phyloP scores from a whole-genome alignment of 2,888 invertebrate species.

The Synergus japonicus region DNA sequence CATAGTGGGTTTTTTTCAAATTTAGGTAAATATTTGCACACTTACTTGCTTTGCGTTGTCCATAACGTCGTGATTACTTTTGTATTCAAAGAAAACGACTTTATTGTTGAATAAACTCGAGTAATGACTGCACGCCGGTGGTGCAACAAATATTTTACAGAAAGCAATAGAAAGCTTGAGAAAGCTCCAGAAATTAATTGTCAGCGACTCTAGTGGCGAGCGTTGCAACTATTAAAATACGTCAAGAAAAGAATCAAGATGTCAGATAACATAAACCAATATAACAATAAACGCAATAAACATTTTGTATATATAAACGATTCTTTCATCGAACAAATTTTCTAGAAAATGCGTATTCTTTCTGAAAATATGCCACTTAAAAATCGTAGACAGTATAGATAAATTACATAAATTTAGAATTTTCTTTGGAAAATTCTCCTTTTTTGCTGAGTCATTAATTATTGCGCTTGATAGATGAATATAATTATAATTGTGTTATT shows the following conservation, averaged over 20 bases:
- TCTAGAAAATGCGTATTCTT: not conserved
- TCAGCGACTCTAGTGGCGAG: not conserved
- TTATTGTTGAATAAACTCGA: not conserved
- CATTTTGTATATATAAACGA: no score
- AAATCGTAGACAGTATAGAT: no score
- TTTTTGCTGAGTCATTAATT: no score
- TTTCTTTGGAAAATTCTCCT: no score
- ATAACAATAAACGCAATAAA: no score
- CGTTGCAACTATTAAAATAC: not conserved
- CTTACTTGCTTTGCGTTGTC: slow-evolving; percentile 34
- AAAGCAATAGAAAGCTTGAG: slow-evolving; percentile 7
- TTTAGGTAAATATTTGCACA: not conserved
- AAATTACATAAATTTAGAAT: no score
- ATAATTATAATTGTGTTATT: no score
- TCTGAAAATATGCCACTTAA: not conserved
- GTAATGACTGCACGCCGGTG: not conserved
- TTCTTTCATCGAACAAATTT: not conserved
- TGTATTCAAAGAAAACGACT: not conserved
- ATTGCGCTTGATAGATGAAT: no score
- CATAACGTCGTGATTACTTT: slow-evolving; percentile 7
- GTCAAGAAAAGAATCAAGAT: not conserved
- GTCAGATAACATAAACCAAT: no score
- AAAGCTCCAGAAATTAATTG: slow-evolving; percentile 19
- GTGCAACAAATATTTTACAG: not conserved
- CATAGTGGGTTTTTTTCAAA: not conserved